Base-by-base conservation (phyloP, 2,113 vertebrate genomes). In the Microtus montanus region DNA sequence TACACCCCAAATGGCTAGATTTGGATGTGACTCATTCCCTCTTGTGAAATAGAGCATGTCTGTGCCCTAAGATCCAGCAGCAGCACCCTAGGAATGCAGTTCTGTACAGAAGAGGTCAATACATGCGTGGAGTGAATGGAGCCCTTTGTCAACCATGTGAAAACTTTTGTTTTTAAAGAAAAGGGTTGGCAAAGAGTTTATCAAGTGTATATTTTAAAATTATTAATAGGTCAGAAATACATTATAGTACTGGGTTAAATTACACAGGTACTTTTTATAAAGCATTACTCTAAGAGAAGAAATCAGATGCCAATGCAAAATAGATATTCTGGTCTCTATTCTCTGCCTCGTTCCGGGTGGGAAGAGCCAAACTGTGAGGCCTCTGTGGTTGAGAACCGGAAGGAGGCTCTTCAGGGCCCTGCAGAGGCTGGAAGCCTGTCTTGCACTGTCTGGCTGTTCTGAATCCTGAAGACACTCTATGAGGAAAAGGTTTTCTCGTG, bases 191-290 rank as follows among this genome's bases (percentile, higher is more conserved):
- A 92, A 85, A 38, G 75, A 64, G 85, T 77, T 74, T 41, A 78
- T 92, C 24, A 41, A 12, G 61, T 70, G 7, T 87, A 19, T 74
- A 35, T 63, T 77, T 74, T 61, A 47, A 83, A 71, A 47, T 84
- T 82, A 84, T 73, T 63, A 92, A 66, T 77, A 64, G 92, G n/a
- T 38, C 28, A 86, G 73, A 89, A 91, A 82, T 68, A 75, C 88
- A 85, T 47, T 58, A 79, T 82, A 90, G 15, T 80, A 74, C 6
- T 79, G 35, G 3, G 74, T 87, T 87, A 94, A 92, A 93, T 88
- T 90, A 83, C 52, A 41, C 41, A 12, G 24, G 22, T n/a, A 44
- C 22, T 63, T 95, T 84, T 78, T 28, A 66, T 30, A 74, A 87
- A 92, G 33, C 41, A 68, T 78, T 79, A 84, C 28, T 71, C 22